Evolutionary conservation across 2,113 vertebrate genomes (phyloP).

Genomic region (Stigmatopora nigra): DNA sequence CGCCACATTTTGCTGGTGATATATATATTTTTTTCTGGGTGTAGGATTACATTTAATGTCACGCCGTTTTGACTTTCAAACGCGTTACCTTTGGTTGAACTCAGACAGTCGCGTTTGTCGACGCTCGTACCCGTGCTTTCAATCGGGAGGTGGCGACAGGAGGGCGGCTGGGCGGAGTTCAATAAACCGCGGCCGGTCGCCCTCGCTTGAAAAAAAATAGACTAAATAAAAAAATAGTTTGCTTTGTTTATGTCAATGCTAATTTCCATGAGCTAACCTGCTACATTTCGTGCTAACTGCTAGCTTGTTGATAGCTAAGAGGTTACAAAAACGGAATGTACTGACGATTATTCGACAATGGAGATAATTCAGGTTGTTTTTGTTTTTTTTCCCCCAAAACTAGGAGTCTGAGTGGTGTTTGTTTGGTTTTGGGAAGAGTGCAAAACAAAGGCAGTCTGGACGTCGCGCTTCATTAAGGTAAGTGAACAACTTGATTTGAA

Average conservation of each 20-base stretch:
- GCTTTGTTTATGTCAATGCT: too few relatives aligned
- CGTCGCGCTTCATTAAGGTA: constrained; percentile 52
- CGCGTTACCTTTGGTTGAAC: constrained; percentile 67
- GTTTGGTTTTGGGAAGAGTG: constrained; percentile 48
- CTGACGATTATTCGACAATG: too few relatives aligned
- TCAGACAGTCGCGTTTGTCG: constrained; percentile 45
- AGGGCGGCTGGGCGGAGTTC: constrained; percentile 21
- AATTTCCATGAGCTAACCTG: too few relatives aligned
- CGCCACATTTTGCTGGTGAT: constrained; percentile 12
- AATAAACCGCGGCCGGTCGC: constrained; percentile 37
- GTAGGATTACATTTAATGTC: constrained; percentile 28
- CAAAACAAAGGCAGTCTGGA: constrained; percentile 48
- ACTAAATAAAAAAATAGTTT: too few relatives aligned
- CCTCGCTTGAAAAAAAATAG: constrained; percentile 38
- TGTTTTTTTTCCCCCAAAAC: too few relatives aligned
- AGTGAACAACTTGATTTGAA: constrained; percentile 52
- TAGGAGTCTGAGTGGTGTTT: not conserved
- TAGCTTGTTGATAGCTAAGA: too few relatives aligned
- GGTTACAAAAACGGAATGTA: too few relatives aligned
- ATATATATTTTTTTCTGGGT: constrained; percentile 1
- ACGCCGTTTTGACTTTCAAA: constrained; percentile 32
- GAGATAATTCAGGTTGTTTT: too few relatives aligned
- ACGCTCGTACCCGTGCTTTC: constrained; percentile 54
- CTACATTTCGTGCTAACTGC: too few relatives aligned
- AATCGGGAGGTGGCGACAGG: constrained; percentile 62